phyloP scores from a whole-genome alignment of 2,797 vertebrate species.

The Poecile montanus region DNA sequence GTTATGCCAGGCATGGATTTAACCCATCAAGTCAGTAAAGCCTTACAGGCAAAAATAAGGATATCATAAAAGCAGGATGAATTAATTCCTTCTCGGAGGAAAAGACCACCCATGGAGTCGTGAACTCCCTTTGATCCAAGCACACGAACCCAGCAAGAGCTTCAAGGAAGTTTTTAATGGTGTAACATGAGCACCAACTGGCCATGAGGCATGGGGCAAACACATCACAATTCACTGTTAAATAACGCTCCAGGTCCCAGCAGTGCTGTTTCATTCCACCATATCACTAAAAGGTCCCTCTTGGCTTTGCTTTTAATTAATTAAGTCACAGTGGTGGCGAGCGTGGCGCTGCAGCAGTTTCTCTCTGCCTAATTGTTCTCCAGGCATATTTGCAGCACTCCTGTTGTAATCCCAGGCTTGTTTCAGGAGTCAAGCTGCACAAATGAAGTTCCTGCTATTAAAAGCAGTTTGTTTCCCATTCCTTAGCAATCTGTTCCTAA shows the following conservation, averaged over 20 bases:
- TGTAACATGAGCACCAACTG: not conserved
- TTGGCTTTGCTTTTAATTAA: slow-evolving; percentile 48
- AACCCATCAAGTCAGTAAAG: not conserved
- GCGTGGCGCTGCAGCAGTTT: not conserved
- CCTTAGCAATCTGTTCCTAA: slow-evolving; percentile 41
- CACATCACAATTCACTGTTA: not conserved
- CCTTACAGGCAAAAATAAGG: slow-evolving; percentile 3
- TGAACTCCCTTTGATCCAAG: slow-evolving; percentile 19
- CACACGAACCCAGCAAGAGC: not conserved
- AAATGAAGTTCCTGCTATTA: slow-evolving; percentile 12
- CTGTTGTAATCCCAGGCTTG: slow-evolving; percentile 38
- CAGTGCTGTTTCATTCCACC: slow-evolving; percentile 30
- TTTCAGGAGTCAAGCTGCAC: slow-evolving; percentile 35
- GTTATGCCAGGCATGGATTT: not conserved
- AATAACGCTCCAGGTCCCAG: not conserved
- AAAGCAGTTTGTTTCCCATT: slow-evolving; percentile 20
- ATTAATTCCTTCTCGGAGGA: not conserved
- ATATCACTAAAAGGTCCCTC: slow-evolving; percentile 9
- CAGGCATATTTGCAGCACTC: slow-evolving; percentile 14
- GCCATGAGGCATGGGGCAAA: not conserved
- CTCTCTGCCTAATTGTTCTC: slow-evolving; percentile 42
- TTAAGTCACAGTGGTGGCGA: not conserved
- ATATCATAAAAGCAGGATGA: slow-evolving; percentile 4
- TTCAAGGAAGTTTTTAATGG: not conserved
- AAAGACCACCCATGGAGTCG: not conserved